Evolutionary conservation across 2,888 invertebrate genomes (phyloP).

Genomic region (Tipula helvola): DNA sequence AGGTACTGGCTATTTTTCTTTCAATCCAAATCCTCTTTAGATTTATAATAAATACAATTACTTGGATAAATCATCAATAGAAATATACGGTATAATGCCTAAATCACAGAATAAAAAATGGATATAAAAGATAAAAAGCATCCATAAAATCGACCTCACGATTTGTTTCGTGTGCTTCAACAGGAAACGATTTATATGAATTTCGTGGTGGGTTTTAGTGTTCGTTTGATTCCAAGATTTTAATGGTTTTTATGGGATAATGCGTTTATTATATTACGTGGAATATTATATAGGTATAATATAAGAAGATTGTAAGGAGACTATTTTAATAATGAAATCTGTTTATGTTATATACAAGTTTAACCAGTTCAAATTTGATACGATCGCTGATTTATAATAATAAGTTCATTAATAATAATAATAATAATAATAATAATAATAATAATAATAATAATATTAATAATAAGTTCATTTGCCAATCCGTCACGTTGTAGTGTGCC

Average conservation of each 20-base stretch:
- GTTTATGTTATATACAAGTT: too few relatives aligned
- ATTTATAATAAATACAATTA: not conserved
- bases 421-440: too few relatives aligned
- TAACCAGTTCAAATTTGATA: too few relatives aligned
- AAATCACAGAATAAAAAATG: not conserved
- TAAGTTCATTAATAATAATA: too few relatives aligned
- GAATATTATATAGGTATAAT: not conserved
- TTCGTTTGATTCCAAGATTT: not conserved
- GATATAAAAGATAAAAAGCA: not conserved
- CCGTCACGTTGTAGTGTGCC: too few relatives aligned
- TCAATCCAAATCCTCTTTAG: not conserved
- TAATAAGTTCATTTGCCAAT: too few relatives aligned
- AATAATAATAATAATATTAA: too few relatives aligned
- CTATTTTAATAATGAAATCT: not conserved
- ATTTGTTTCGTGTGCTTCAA: not conserved
- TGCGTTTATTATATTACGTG: not conserved
- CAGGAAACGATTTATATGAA: not conserved
- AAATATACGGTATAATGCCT: not conserved
- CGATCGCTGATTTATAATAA: too few relatives aligned
- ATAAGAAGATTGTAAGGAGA: not conserved
- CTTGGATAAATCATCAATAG: not conserved
- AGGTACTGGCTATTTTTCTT: not conserved
- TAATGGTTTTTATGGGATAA: not conserved
- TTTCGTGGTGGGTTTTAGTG: not conserved
- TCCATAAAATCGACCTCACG: not conserved